Evolutionary conservation across 2,888 invertebrate species (phyloP).

Genomic region (Ernsta delagoae): DNA sequence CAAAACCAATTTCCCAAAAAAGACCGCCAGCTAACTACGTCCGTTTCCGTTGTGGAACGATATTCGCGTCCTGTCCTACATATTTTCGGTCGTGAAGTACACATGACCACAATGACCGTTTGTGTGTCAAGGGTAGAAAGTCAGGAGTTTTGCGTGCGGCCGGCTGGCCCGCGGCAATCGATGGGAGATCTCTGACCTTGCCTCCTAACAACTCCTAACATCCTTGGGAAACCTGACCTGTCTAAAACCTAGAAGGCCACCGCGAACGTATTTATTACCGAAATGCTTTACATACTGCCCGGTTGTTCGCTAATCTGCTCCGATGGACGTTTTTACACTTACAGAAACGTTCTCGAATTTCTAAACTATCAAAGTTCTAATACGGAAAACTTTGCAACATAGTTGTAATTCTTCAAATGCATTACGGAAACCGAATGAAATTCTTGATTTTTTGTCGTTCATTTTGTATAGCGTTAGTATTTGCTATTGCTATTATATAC

Average conservation of each 20-base stretch:
- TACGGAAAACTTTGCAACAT: too few species aligned
- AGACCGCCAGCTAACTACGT: conserved; percentile 27
- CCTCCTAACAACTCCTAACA: conserved; percentile 55
- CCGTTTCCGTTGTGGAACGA: conserved; percentile 60
- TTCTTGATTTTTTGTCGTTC: too few species aligned
- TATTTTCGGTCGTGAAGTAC: conserved; percentile 63
- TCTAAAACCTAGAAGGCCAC: conserved; percentile 60
- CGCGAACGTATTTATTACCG: conserved; percentile 22
- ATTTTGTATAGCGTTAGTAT: too few species aligned
- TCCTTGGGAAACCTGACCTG: conserved; percentile 72
- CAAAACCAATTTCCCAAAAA: background rate
- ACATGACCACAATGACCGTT: conserved; percentile 61
- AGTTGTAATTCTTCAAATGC: too few species aligned
- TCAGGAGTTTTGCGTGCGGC: conserved; percentile 78
- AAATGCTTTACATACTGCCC: conserved; percentile 9
- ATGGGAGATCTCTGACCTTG: conserved; percentile 82
- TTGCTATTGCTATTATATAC: too few species aligned
- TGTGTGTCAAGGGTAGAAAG: conserved; percentile 79
- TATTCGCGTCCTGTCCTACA: conserved; percentile 65
- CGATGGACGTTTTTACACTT: background rate
- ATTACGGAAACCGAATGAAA: too few species aligned
- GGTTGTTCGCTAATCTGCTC: background rate
- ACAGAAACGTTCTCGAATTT: too few species aligned
- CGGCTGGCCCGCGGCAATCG: conserved; percentile 63
- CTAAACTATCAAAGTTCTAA: too few species aligned